Conservation (phyloP, 2,113 vertebrate genomes). For the Ceratotherium simum region DNA sequence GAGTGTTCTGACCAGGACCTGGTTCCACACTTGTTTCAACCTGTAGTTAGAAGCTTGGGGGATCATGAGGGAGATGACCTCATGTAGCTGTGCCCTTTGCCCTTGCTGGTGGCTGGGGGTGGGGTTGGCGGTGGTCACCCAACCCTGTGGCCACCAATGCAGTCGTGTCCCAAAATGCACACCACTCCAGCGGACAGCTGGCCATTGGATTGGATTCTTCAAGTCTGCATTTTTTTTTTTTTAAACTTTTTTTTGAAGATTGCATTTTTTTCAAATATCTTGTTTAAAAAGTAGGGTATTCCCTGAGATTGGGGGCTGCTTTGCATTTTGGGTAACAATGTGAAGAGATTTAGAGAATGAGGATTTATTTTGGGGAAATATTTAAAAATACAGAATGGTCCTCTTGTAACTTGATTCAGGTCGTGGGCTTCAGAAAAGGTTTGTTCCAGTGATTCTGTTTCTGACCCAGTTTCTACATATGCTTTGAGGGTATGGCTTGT, state of each 20-base stretch:
- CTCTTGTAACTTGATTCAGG: background rate
- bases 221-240: background rate
- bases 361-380: background rate
- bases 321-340: background rate
- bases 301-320: background rate
- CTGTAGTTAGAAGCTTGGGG: background rate
- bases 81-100: background rate
- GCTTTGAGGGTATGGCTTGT: background rate
- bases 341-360: background rate
- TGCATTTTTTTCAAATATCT: background rate
- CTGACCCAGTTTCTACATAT: background rate
- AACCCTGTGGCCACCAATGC: rapidly evolving
- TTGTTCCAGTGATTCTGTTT: background rate
- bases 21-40: rapidly evolving
- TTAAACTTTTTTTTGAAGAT: background rate
- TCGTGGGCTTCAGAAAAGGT: background rate
- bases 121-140: background rate
- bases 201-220: background rate
- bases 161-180: background rate
- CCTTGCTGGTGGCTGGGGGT: too few relatives aligned
- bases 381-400: background rate
- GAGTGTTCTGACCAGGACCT: too few relatives aligned
- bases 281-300: background rate
- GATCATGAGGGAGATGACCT: background rate
- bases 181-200: background rate